These are phyloP conservation scores for Pocillopora meandrina DNA, from an alignment of 92 coral and sea anemone genomes.

Conservation along the genomic window DNA sequence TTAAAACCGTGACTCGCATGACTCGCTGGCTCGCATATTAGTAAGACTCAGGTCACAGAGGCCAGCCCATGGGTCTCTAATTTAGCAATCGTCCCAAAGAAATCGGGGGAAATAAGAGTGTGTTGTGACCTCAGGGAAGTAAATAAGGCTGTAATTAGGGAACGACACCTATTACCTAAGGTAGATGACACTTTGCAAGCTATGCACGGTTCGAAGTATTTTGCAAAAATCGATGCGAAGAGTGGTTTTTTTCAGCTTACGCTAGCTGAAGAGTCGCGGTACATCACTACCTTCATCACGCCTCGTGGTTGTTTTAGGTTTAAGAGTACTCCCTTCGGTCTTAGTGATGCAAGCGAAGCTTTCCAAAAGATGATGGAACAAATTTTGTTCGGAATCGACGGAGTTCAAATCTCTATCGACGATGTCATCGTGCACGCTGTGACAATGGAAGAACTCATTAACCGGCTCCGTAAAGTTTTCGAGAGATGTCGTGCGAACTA, in stretches of 20 bases:
- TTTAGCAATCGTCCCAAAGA: conserved; percentile 38
- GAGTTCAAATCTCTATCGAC: conserved; percentile 44
- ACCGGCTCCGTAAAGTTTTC: conserved; percentile 24
- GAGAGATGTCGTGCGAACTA: conserved; percentile 28
- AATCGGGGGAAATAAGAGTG: conserved; percentile 34
- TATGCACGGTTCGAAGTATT: neutral
- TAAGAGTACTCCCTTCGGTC: conserved; percentile 52
- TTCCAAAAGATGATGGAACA: conserved; percentile 59
- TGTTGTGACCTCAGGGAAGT: conserved; percentile 46
- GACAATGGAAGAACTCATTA: conserved; percentile 35
- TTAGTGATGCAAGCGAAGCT: conserved; percentile 54
- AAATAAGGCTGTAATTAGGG: conserved; percentile 58
- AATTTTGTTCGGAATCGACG: conserved; percentile 41
- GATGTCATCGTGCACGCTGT: conserved; percentile 47
- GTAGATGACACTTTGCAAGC: conserved; percentile 9
- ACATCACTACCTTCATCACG: conserved; percentile 45
- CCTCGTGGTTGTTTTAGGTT: conserved; percentile 37
- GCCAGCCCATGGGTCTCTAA: conserved; percentile 59
- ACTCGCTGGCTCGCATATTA: too few species aligned
- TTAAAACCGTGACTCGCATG: too few species aligned
- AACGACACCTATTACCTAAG: conserved; percentile 53
- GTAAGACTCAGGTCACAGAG: too few species aligned
- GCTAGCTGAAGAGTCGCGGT: conserved; percentile 15
- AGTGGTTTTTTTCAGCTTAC: conserved; percentile 8
- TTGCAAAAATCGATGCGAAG: neutral